Conservation (phyloP, 2,797 vertebrate genomes). For the Okamejei kenojei region DNA sequence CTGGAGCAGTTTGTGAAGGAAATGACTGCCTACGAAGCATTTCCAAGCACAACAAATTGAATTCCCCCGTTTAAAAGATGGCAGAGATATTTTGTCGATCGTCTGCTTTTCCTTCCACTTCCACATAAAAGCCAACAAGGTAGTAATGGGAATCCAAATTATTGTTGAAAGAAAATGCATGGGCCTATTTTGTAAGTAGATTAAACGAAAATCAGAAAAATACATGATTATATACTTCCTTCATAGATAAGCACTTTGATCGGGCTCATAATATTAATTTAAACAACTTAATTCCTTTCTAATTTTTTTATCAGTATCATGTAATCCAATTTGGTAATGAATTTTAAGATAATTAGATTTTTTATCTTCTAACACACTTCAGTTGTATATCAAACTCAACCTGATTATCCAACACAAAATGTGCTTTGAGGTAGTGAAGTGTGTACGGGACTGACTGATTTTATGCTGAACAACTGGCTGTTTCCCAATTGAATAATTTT, state of each 20-base stretch:
- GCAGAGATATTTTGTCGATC: neutral
- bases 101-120: neutral
- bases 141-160: neutral
- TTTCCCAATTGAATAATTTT: neutral
- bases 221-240: neutral
- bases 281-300: constrained; percentile 23
- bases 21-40: neutral
- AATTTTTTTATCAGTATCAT: neutral
- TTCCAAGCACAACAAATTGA: neutral
- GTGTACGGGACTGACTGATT: neutral
- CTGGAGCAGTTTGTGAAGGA: neutral
- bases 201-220: constrained; percentile 19
- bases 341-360: constrained; percentile 32
- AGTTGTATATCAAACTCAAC: neutral
- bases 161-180: neutral
- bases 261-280: neutral
- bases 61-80: neutral
- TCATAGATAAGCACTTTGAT: neutral
- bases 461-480: neutral
- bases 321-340: constrained; percentile 25
- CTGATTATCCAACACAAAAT: neutral
- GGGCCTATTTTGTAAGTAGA: constrained; percentile 6
- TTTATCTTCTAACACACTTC: neutral
- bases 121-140: neutral
- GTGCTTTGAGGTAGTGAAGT: neutral